Percentiles rank a stretch among this genome's conserved stretches.
Conservation (phyloP, 2,797 vertebrate species). For the Dendrocincla tyrannina region DNA sequence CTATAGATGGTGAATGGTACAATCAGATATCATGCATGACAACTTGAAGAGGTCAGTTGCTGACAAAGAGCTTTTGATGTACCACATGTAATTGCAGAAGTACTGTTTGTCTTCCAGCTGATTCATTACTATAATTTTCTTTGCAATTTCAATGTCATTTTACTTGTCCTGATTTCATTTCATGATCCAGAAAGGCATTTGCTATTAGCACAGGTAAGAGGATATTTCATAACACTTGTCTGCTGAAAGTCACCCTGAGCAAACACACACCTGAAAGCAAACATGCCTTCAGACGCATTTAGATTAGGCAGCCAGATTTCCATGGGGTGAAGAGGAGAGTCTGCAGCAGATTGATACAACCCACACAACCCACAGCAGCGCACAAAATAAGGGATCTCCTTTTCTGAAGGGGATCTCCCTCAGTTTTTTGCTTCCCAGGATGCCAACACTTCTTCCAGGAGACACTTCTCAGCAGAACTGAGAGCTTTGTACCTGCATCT, state of each 20-base stretch:
- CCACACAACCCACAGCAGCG: accelerated
- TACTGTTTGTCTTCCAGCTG: conserved; percentile 36
- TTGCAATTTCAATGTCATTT: conserved; percentile 34
- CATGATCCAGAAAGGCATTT: neutral
- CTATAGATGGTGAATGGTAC: neutral
- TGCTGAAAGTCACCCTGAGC: conserved; percentile 37
- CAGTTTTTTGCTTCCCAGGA: neutral
- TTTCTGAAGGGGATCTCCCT: neutral
- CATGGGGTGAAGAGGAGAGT: neutral
- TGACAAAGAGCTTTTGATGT: conserved; percentile 39
- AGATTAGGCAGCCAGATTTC: neutral
- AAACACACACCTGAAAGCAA: neutral
- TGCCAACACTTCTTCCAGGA: neutral
- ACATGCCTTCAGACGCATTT: neutral
- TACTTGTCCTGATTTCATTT: conserved; percentile 29
- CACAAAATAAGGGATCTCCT: neutral
- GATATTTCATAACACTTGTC: conserved; percentile 39
- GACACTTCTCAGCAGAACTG: neutral
- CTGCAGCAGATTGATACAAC: neutral
- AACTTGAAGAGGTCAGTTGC: conserved; percentile 39
- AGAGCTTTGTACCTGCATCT: neutral
- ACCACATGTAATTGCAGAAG: conserved; percentile 18
- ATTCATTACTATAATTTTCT: conserved; percentile 55
- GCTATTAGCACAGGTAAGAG: conserved; percentile 12
- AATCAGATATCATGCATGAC: conserved; percentile 33